Evolutionary conservation across 2,888 invertebrate species (phyloP).

Genomic region (Synanthedon myopaeformis): DNA sequence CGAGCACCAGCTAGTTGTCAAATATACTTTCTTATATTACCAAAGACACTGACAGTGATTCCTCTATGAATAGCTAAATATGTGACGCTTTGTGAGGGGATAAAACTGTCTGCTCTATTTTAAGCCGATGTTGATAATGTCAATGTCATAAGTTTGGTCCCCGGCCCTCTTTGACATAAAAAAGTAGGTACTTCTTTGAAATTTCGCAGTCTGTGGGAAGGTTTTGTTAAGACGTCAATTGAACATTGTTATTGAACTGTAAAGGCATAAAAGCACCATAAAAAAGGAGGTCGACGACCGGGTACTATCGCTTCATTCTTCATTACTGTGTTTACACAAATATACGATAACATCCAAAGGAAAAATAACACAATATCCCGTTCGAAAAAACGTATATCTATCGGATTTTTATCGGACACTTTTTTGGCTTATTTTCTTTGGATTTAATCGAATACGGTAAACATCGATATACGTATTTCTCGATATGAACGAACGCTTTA

Average conservation of each 20-base stretch:
- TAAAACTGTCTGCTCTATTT: no score
- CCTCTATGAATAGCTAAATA: no score
- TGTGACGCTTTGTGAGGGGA: no score
- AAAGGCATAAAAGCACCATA: conserved; percentile 8
- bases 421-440: conserved; percentile 52
- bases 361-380: conserved; percentile 53
- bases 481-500: conserved; percentile 40
- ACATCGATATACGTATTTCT: conserved; percentile 29
- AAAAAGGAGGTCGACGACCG: conserved; percentile 33
- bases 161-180: no score
- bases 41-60: no score
- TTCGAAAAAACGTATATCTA: conserved; percentile 41
- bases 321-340: conserved; percentile 56
- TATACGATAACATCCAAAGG: conserved; percentile 47
- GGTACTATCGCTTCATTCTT: conserved; percentile 46
- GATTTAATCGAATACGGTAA: conserved; percentile 56
- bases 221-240: conserved; percentile 3
- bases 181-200: no score
- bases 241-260: conserved; percentile 1
- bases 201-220: conserved; percentile 1
- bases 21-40: no score
- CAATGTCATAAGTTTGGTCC: no score
- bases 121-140: no score
- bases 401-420: conserved; percentile 43
- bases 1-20: no score